Conservation (phyloP, 2,797 vertebrate genomes). For the Rhabdomys pumilio region DNA sequence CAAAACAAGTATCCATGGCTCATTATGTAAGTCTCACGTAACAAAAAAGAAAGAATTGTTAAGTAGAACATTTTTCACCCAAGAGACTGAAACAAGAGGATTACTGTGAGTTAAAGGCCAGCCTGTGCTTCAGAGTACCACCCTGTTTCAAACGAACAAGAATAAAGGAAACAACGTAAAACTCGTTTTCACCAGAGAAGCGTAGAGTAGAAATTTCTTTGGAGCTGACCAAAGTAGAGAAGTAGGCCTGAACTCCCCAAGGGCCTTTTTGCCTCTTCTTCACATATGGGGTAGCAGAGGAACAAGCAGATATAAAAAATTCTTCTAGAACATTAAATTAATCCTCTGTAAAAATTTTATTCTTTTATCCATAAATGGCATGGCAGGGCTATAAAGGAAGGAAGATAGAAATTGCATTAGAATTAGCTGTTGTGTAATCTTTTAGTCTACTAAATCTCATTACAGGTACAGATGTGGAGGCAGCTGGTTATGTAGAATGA, state of each 20-base stretch:
- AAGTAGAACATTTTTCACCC: neutral
- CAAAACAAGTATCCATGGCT: neutral
- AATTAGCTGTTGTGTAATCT: slow-evolving; percentile 15
- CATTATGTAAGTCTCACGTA: neutral
- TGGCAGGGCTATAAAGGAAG: slow-evolving; percentile 40
- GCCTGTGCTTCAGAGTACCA: neutral
- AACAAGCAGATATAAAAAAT: slow-evolving; percentile 48
- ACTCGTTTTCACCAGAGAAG: neutral
- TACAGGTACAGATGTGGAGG: slow-evolving; percentile 18
- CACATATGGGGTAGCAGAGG: slow-evolving; percentile 54
- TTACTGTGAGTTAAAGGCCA: neutral
- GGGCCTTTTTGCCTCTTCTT: neutral
- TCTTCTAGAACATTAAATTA: slow-evolving; percentile 76
- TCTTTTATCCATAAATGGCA: slow-evolving; percentile 78
- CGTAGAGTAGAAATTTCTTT: neutral
- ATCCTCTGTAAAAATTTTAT: slow-evolving; percentile 78
- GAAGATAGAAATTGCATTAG: slow-evolving; percentile 53
- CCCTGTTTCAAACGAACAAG: neutral
- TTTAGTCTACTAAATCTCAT: slow-evolving; percentile 64
- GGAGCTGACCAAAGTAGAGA: neutral
- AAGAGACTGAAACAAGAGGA: neutral
- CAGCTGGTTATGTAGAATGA: neutral
- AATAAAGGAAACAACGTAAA: neutral
- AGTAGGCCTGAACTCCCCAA: neutral
- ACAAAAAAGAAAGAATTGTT: neutral